Evolutionary conservation across 2,797 vertebrate genomes (phyloP), one percentile per base, ranked within the genome.

Genomic region (Urocyon cinereoargenteus): DNA sequence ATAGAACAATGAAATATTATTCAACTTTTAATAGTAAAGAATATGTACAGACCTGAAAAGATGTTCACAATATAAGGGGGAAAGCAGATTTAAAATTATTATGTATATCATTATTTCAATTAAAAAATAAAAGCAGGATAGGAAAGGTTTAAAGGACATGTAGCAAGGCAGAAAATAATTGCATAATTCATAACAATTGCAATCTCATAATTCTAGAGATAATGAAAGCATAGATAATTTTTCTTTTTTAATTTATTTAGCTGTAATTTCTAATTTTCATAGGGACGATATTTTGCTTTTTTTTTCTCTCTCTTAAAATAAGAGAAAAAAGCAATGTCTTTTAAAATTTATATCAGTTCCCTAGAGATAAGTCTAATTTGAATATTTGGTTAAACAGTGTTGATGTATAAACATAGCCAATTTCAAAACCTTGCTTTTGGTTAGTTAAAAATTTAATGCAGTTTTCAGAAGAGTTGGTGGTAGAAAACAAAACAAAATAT

Each of bases 391-490:
- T 70, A 13, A 90, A 94, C 75, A 77, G 64, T 77, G 86, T 78
- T 70, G 55, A 85, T 82, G 1, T 77, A 28, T 61, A 59, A 15
- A 24, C 45, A 3, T 40, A 86, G 88, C n/a, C 31, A 70, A 70
- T 91, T 93, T 86, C 40, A 87, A 49, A 61, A n/a, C n/a, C 15
- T 85, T 28, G 64, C n/a, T 92, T 92, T 94, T 92, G 78, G 36
- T 85, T 85, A 84, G 26, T 34, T 87, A 72, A 92, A 88, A 68
- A 22, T 81, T 85, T 40, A 40, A 57, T 72, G 59, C 75, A 77
- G 21, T 78, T 96, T 95, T 83, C 51, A 90, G 55, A 96, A 55
- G 45, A 90, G 49, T 85, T 88, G 21, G 15, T 59, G 72, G 15
- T 86, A 36, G 45, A 94, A 92, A 31, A 51, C 64, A 61, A 73